Base-by-base conservation (phyloP, 2,888 invertebrate genomes). In the Chrysomela aeneicollis region DNA sequence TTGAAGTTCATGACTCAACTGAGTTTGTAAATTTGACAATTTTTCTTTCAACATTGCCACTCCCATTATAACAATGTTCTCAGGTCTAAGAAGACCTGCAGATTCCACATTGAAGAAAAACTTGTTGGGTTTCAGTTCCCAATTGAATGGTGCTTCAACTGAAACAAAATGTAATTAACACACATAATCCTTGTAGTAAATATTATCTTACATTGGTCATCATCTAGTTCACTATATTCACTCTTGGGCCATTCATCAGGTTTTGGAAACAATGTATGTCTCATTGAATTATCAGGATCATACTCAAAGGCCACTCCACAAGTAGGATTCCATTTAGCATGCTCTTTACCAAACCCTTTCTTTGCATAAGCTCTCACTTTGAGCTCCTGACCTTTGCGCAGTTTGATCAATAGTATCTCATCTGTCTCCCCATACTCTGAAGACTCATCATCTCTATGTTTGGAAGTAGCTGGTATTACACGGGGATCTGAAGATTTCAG, bases 301-400 rank as follows among this genome's bases (percentile, higher is more conserved):
- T 99, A 99, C 83, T 99, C 99, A 83, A 99, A 99, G 58, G 94
- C 93, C 0, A 99, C 98, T 49, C 98, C 98, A 55, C 95, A 95
- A 0, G 99, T 99, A 2, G 99, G 99, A 85, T 98, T 99, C 99
- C 99, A 99, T 83, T 99, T 99, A 0, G 99, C 99, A 85, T 99
- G 99, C 81, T 99, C 99, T 80, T 99, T 99, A 0, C 98, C 97
- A 85, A 97, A 96, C 2, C 82, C 82, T 75, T 99, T 99, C 77
- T 98, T 97, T 0, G 98, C 99, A 85, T 95, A 98, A 0, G 98
- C 98, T 74, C 93, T 87, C 63, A 98, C 84, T 81, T 97, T 97
- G 46, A 99, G 82, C 81, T 77, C 97, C 81, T 99, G 98, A 0
- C 98, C 90, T 80, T 90, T 90, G 54, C 90, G 87, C 64, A 91